Evolutionary conservation across 1,140 invertebrate species (phyloP).

Genomic region (Melanaphis sacchari): DNA sequence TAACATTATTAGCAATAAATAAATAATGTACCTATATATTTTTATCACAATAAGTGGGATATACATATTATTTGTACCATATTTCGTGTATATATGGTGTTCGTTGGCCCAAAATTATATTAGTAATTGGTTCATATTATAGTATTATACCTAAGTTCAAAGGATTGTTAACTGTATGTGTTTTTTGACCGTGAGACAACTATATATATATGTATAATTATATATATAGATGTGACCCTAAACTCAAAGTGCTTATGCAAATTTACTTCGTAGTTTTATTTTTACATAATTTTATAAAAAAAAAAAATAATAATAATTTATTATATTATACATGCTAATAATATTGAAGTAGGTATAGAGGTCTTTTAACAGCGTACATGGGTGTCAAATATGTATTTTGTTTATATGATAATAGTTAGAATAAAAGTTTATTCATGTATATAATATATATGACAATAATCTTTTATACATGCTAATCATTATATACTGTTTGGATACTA

Average conservation of each 20-base stretch:
- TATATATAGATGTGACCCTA: neutral
- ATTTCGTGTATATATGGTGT: neutral
- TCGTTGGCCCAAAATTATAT: neutral
- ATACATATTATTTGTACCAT: neutral
- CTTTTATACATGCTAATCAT: neutral
- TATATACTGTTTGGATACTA: neutral
- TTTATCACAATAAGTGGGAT: neutral
- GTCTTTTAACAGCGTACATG: neutral
- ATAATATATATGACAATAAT: neutral
- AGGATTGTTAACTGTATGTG: neutral
- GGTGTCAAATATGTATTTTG: neutral
- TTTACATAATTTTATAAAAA: neutral
- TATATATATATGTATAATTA: too few species aligned
- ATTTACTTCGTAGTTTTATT: neutral
- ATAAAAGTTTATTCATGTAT: neutral
- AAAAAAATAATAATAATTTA: neutral
- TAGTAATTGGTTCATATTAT: neutral
- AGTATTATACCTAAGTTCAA: neutral
- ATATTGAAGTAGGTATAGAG: neutral
- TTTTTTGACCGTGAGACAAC: neutral
- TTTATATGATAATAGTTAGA: neutral
- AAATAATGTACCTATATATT: neutral
- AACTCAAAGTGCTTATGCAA: constrained; percentile 4
- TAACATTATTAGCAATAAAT: neutral
- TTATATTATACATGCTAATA: too few species aligned